Evolutionary conservation across 2,888 invertebrate species (phyloP), one percentile per base, ranked within the genome.

Genomic region (Melolontha melolontha): DNA sequence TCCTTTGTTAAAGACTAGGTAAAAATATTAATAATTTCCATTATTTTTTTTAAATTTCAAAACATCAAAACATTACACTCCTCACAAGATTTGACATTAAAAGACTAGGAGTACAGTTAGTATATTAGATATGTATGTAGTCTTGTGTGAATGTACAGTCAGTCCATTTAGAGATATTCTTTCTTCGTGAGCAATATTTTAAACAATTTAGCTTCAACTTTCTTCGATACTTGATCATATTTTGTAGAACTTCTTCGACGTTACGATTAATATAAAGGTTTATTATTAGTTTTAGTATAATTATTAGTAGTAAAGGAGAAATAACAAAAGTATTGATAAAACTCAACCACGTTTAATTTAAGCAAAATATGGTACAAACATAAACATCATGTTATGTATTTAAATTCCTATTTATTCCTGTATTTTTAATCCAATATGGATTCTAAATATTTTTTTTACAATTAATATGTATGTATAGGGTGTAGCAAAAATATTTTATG

Each of bases 371-470:
- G n/a, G n/a, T 22, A 22, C 22, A 14, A 1, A 8, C 47, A 17
- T 16, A 47, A 47, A 16, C 17, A 47, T 47, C 17, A 17, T 1
- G 14, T 47, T 16, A 16, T n/a, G 8, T 8, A 47, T 5, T 8
- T 47, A 47, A 8, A 5, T 49, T 17, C 5, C 17, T 62, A 16
- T 34, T 12, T 47, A 11, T 47, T 10, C 29, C 27, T 34, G 34
- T 7, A 39, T 34, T 34, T n/a, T 47, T 62, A 62, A 62, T 62
- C 59, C 59, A 62, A 62, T 62, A 47, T 62, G 59, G 47, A 62
- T 62, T 62, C 47, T 62, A 16, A 34, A 62, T 34, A 44, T 14
- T 14, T 5, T 44, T 44, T 44, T 6, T 14, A 14, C 11, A 14
- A 44, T 12, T 27, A 29, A 29, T 51, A 51, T 5, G 10, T 29